Evolutionary conservation across 1,140 invertebrate species (phyloP), one percentile per base, ranked within the genome.

Genomic region (Trinorchestia longiramus): DNA sequence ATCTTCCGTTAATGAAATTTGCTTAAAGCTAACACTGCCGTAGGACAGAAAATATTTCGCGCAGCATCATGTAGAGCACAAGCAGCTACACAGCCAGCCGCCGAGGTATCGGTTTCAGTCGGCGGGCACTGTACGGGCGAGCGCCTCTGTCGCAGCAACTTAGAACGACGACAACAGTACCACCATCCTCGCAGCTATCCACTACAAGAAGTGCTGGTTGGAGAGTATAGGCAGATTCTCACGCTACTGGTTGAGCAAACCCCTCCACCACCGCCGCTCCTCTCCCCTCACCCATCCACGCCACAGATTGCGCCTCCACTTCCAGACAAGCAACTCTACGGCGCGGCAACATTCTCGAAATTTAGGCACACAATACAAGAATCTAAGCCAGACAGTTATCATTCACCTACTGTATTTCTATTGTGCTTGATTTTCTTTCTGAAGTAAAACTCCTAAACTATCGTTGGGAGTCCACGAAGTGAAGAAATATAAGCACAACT

Each of bases 191-290:
- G 92, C 40, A 44, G 92, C 92, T 94, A 94, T 94, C 92, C 92
- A 94, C 92, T 43, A 94, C 92, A 94, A 94, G 92, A 94, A 94
- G 92, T 94, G 92, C 43, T 94, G 92, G 92, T 94, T 45, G 92
- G 92, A 94, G 92, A 94, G 92, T 45, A 94, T 94, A 94, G 92
- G 92, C 92, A 94, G 92, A 94, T 94, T 94, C 92, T 94, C 92
- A 94, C 92, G 92, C 92, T 94, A 94, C 92, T 94, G 92, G 92
- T 94, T 94, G 92, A 94, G 92, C 92, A 41, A 90, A 42, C 88
- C 88, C 88, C 88, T 90, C 88, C 88, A 90, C 87, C 88, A 90
- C 88, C 43, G 88, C 88, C 41, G 43, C 88, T 43, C 43, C 43
- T 17, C 88, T 42, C 88, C 88, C 41, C 43, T 28, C 88, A 19